phyloP scores from a whole-genome alignment of 2,797 vertebrate species.

The Rachycentron canadum region DNA sequence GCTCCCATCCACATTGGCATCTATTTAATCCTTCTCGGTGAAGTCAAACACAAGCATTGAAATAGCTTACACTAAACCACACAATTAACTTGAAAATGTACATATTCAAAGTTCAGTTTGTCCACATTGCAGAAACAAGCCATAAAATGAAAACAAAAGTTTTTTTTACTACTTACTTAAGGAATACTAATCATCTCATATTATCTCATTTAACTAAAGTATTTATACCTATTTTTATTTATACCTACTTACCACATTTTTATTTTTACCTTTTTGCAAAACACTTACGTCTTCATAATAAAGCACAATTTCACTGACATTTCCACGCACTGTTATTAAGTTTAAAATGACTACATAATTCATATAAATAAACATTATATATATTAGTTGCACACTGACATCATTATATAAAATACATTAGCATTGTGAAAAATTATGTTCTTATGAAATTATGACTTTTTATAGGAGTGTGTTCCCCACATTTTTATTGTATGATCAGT shows the following conservation, averaged over 20 bases:
- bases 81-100: background rate
- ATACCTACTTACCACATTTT: background rate
- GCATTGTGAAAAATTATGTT: background rate
- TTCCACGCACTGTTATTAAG: background rate
- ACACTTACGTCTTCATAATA: background rate
- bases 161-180: background rate
- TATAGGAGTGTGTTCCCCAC: background rate
- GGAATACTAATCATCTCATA: background rate
- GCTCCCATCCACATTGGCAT: conserved; percentile 22
- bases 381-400: background rate
- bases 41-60: background rate
- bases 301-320: background rate
- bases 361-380: background rate
- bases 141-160: background rate
- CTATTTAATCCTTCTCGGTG: background rate
- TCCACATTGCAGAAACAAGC: background rate
- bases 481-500: background rate
- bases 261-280: background rate
- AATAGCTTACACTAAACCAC: background rate
- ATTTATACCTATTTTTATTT: background rate
- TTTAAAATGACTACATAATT: background rate
- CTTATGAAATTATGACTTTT: no score
- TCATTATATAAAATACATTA: background rate
- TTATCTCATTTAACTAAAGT: background rate
- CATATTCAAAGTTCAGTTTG: background rate